A percentile compares a stretch with the other conserved stretches of the same genome.
phyloP scores from a whole-genome alignment of 2,113 vertebrate genomes.

The Callaeas wilsoni region DNA sequence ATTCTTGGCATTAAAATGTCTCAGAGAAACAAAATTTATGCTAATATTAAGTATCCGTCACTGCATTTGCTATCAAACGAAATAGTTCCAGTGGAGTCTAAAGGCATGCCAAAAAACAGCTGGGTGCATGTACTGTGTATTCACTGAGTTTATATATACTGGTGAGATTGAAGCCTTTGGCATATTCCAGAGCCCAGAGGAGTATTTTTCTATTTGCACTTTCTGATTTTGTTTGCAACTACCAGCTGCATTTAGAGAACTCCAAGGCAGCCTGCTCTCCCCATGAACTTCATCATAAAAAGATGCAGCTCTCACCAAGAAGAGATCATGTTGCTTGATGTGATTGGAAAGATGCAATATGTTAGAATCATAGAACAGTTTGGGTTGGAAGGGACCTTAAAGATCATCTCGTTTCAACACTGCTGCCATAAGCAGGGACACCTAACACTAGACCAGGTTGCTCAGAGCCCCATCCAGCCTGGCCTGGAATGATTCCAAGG shows the following conservation, averaged over 20 bases:
- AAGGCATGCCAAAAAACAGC: constrained; percentile 12
- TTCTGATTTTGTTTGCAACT: constrained; percentile 14
- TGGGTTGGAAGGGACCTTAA: background rate
- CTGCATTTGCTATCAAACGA: constrained; percentile 11
- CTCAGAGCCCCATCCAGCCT: background rate
- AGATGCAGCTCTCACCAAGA: background rate
- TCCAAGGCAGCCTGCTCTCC: background rate
- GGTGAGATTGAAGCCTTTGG: constrained; percentile 26
- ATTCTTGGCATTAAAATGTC: background rate
- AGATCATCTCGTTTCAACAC: background rate
- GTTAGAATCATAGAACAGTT: background rate
- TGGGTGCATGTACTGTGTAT: background rate
- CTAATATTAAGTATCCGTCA: background rate
- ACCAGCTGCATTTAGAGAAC: background rate
- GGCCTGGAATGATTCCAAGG: background rate
- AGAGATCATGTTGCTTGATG: background rate
- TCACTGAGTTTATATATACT: constrained; percentile 6
- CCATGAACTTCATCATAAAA: background rate
- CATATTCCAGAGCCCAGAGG: background rate
- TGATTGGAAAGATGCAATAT: background rate
- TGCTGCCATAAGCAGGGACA: background rate
- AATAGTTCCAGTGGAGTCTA: constrained; percentile 1
- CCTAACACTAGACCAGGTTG: background rate
- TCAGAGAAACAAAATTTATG: background rate
- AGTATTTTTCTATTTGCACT: background rate